Conservation (phyloP, 1,140 invertebrate genomes). For the Drosophila ogumai region DNA sequence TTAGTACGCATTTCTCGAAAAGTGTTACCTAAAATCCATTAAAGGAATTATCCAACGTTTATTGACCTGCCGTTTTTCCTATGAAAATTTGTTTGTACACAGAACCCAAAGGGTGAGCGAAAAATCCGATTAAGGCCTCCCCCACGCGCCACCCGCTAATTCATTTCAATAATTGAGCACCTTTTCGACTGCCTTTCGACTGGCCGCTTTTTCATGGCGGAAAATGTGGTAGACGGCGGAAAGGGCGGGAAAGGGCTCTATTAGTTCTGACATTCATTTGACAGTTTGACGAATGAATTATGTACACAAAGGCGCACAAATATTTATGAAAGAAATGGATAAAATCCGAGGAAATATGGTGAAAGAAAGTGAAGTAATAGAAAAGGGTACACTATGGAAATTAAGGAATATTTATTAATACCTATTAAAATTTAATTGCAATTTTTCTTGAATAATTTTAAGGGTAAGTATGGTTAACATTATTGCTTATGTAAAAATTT, state of each 20-base stretch:
- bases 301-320: constrained; percentile 41
- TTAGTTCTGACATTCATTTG: constrained; percentile 65
- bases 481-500: too few species aligned
- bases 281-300: constrained; percentile 69
- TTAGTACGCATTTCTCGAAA: background rate
- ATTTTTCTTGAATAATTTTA: too few species aligned
- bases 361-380: constrained; percentile 17
- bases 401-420: background rate
- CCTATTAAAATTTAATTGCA: too few species aligned
- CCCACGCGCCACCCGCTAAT: constrained; percentile 31
- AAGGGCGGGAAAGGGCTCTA: constrained; percentile 18
- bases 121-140: constrained; percentile 23
- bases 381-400: background rate
- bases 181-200: constrained; percentile 30
- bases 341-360: constrained; percentile 4
- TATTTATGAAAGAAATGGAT: constrained; percentile 47
- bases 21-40: background rate
- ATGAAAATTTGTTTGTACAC: constrained; percentile 13
- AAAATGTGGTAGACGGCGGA: background rate
- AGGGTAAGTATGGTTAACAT: too few species aligned
- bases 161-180: constrained; percentile 61
- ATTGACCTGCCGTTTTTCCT: constrained; percentile 2
- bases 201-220: constrained; percentile 17
- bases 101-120: background rate
- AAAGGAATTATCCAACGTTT: background rate